phyloP scores from a whole-genome alignment of 2,797 vertebrate genomes.

The Enteromius paludinosus region DNA sequence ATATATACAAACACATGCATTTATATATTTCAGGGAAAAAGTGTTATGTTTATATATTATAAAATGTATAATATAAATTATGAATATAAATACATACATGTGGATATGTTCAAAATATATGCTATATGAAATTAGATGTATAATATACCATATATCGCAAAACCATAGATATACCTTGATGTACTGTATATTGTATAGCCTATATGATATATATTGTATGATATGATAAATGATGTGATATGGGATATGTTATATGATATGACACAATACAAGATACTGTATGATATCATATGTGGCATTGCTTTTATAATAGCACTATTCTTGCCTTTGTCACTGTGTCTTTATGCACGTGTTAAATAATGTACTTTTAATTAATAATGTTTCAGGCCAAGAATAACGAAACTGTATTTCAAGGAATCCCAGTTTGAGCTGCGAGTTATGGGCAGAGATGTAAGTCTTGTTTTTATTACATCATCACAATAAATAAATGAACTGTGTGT shows the following conservation, averaged over 20 bases:
- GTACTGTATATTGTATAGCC: no score
- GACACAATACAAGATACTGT: neutral
- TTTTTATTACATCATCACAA: neutral
- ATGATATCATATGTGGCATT: neutral
- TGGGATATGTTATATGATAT: neutral
- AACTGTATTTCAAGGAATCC: constrained; percentile 89
- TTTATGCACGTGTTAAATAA: neutral
- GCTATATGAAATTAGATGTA: no score
- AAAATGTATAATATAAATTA: no score
- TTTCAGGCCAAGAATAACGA: constrained; percentile 88
- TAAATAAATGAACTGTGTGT: neutral
- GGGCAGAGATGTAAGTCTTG: constrained; percentile 88
- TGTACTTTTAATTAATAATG: neutral
- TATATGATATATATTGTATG: no score
- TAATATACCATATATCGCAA: no score
- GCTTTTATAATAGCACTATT: neutral
- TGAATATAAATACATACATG: no score
- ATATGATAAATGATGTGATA: no score
- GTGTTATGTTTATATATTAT: no score
- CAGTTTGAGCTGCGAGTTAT: constrained; percentile 88
- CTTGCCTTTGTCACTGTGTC: neutral
- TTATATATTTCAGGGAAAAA: no score
- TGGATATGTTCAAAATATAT: no score
- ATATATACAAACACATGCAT: no score
- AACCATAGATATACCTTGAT: no score